Evolutionary conservation across 2,113 vertebrate species (phyloP).

Genomic region (Emydocephalus ijimae): DNA sequence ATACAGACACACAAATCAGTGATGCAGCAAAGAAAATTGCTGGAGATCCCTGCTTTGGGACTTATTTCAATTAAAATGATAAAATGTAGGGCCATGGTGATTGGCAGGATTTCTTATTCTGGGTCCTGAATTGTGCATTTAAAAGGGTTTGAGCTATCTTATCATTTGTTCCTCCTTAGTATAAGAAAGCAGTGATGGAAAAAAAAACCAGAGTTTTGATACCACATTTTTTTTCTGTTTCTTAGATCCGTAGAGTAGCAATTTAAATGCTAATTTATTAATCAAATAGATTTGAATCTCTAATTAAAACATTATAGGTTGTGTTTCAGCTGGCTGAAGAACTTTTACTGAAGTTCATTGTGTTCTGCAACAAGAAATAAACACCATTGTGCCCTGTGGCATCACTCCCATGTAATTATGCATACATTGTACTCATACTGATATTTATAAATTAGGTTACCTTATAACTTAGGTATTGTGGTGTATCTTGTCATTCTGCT

Average conservation of each 20-base stretch:
- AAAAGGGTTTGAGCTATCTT: neutral
- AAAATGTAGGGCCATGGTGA: neutral
- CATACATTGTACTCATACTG: neutral
- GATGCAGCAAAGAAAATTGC: neutral
- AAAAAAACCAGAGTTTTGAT: neutral
- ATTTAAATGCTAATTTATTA: neutral
- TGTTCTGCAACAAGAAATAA: neutral
- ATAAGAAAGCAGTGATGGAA: neutral
- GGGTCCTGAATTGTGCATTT: neutral
- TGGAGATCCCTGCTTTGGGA: too few species aligned
- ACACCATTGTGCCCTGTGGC: neutral
- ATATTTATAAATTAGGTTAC: neutral
- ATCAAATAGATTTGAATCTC: neutral
- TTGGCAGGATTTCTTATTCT: neutral
- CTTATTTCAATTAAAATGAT: neutral
- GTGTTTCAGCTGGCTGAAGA: neutral
- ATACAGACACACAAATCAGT: neutral
- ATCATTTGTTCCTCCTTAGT: neutral
- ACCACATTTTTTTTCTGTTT: neutral
- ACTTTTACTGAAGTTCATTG: neutral
- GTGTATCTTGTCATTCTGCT: neutral
- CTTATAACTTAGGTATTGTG: neutral
- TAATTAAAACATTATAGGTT: neutral
- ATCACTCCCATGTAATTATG: neutral
- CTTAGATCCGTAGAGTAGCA: neutral